phyloP scores from a whole-genome alignment of 2,888 invertebrate genomes.

The Habrosyne pyritoides region DNA sequence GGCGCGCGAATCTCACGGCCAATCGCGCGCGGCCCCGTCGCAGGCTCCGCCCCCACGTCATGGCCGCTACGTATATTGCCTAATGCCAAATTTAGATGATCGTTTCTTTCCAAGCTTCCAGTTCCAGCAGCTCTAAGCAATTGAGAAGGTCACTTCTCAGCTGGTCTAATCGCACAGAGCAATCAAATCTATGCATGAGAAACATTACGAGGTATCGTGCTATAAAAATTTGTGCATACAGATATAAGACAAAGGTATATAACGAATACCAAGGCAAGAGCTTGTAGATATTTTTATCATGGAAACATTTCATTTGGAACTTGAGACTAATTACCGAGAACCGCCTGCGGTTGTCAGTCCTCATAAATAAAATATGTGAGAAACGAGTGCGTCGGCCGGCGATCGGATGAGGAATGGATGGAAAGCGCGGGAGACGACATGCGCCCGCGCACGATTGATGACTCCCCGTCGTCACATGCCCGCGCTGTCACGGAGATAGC shows the following conservation, averaged over 20 bases:
- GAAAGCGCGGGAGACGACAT: conserved; percentile 26
- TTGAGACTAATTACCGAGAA: conserved; percentile 34
- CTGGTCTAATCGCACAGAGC: neutral
- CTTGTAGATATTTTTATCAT: conserved; percentile 10
- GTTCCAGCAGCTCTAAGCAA: conserved; percentile 34
- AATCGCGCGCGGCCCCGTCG: conserved; percentile 63
- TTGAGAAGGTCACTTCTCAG: neutral
- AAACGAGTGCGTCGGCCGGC: conserved; percentile 12
- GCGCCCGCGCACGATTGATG: conserved; percentile 62
- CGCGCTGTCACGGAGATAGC: conserved; percentile 48
- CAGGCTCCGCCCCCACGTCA: conserved; percentile 72
- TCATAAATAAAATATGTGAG: conserved; percentile 23
- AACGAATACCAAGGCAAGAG: neutral
- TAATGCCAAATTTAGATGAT: conserved; percentile 76
- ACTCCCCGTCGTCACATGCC: conserved; percentile 37
- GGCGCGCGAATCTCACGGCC: conserved; percentile 66
- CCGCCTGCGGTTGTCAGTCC: conserved; percentile 36
- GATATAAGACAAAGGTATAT: no score
- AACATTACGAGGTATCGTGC: neutral
- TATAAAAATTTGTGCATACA: no score
- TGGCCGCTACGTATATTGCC: conserved; percentile 71
- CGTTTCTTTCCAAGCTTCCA: conserved; percentile 48
- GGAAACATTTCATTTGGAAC: conserved; percentile 7
- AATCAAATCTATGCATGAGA: neutral
- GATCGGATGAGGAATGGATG: conserved; percentile 50